Evolutionary conservation across 1,140 invertebrate genomes (phyloP), one percentile per base, ranked within the genome.

Genomic region (Pantala flavescens): DNA sequence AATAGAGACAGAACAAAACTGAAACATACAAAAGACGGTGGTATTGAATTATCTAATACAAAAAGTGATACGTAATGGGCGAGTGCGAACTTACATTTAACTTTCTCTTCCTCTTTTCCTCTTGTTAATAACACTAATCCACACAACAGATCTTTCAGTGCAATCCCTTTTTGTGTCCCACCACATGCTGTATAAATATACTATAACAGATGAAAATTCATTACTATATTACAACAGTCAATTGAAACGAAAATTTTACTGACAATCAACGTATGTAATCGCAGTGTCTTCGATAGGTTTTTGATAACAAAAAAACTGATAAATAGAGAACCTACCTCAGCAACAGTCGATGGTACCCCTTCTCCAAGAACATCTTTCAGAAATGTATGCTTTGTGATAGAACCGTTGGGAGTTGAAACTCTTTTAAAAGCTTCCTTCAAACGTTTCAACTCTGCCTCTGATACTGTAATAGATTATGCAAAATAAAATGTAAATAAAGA

Each of bases 1-100:
- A 89, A 82, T 94, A 95, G n/a, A 95, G 83, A 49, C 90, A 90
- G 88, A 93, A 95, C 42, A 95, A 84, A 82, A 94, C 94, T 87
- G 88, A 85, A 82, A 82, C 81, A 81, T 71, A 42, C 43, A 76
- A 71, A 63, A 7, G n/a, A 19, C 14, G 1, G 14, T 7, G 14
- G 49, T 3, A 21, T 63, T 21, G 12, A 21, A 19, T 21, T 63
- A 63, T 3, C 14, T 19, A 63, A 1, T 3, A 63, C 76, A 76
- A 43, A 75, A 76, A 76, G 73, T n/a, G 23, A 71, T 23, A 74
- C 24, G 24, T 71, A 70, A 55, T 43, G 5, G 16, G 24, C 3
- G 36, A 63, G n/a, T 36, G 42, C 19, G 24, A 23, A 82, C 86
- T 88, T 87, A 95, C 93, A 86, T 83, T 90, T 92, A 72, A 93